Evolutionary conservation across 2,797 vertebrate species (phyloP), one percentile per base, ranked within the genome.

Genomic region (Coracias cyanogaster): DNA sequence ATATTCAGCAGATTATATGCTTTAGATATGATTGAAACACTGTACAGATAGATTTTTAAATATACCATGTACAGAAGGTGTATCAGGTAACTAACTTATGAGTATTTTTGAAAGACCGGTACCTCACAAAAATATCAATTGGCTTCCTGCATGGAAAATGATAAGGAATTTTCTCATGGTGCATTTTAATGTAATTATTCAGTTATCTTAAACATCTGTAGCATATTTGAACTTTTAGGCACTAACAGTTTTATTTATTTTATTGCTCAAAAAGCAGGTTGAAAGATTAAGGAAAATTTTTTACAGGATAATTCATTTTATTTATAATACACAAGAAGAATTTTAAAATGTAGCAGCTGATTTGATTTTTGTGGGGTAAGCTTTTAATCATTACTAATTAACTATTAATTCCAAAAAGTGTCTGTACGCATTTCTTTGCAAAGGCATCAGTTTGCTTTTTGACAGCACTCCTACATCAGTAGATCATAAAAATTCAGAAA

Each of bases 1-100:
- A 98, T 99, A 98, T 97, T 97, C 95, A 95, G 93, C 97, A 96
- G 94, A 95, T 91, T 78, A 95, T 96, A 88, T 71, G 84, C 89
- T 93, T 95, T 82, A 83, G 94, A 90, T 92, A 89, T 82, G 97
- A 97, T 77, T 78, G 89, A 91, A 86, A 97, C 94, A 97, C 96
- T 98, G 97, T 97, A 97, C 98, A 96, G 93, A 88, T 96, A 95
- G 92, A 90, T 96, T 91, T 96, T 96, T 91, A 94, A 95, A 60
- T 94, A 93, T 89, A 16, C 82, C 62, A 46, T 87, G 93, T 96
- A 91, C 82, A 96, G 69, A 93, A 93, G 90, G 80, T 94, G 11
- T 97, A 92, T 88, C 95, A 96, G 96, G 85, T 93, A 96, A 96
- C 91, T 97, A 96, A 97, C 85, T 95, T 97, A 79, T 66, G 89